A percentile compares a stretch with the other conserved stretches of the same genome.
Evolutionary conservation across 2,888 invertebrate genomes (phyloP).

Genomic region (Drosophila neonasuta): DNA sequence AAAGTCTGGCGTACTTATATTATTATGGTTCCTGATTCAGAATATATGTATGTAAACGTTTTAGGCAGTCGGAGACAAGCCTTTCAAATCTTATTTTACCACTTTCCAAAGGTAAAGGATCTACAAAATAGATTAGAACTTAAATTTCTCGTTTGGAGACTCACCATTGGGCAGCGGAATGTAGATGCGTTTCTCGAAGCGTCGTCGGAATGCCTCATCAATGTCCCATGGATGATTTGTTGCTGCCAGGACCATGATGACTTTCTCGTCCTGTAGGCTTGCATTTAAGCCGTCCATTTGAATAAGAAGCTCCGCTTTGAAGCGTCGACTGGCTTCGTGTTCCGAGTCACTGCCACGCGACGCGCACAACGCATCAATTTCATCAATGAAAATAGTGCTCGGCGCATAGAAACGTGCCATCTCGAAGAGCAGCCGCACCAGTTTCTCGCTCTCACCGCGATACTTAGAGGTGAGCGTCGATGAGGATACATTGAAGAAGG

Average conservation of each 20-base stretch:
- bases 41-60: too few species aligned
- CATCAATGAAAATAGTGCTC: slow-evolving; percentile 94
- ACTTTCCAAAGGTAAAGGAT: too few species aligned
- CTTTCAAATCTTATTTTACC: too few species aligned
- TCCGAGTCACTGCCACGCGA: slow-evolving; percentile 92
- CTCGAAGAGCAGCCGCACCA: slow-evolving; percentile 92
- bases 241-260: slow-evolving; percentile 94
- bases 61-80: too few species aligned
- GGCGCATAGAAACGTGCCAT: slow-evolving; percentile 95
- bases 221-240: slow-evolving; percentile 97
- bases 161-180: slow-evolving; percentile 91
- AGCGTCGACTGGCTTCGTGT: slow-evolving; percentile 92
- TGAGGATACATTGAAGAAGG: slow-evolving; percentile 94
- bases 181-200: slow-evolving; percentile 94
- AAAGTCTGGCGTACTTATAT: too few species aligned
- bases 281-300: slow-evolving; percentile 94
- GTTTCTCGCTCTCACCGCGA: slow-evolving; percentile 94
- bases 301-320: slow-evolving; percentile 93
- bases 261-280: slow-evolving; percentile 85
- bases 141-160: neutral
- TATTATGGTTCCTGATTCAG: too few species aligned
- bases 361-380: slow-evolving; percentile 93
- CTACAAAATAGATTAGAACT: neutral
- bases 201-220: slow-evolving; percentile 92
- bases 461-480: slow-evolving; percentile 94